phyloP scores from a whole-genome alignment of 1,140 invertebrate genomes.

The Heliconius nattereri region DNA sequence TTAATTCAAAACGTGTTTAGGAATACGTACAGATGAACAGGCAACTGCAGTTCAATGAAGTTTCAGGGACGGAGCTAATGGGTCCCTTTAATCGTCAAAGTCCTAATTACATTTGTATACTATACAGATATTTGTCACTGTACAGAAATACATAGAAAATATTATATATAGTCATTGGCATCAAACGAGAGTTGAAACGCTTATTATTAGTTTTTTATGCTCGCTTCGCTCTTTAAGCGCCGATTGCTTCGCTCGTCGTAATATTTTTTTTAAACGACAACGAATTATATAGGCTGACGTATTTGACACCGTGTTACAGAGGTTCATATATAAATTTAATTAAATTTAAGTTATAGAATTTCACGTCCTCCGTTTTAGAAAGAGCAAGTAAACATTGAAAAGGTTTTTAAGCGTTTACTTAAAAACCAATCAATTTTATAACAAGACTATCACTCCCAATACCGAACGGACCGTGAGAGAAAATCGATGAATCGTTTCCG shows the following conservation, averaged over 20 bases:
- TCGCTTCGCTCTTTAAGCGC: too few relatives aligned
- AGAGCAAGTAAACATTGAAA: background rate
- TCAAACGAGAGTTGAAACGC: too few relatives aligned
- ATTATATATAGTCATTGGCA: too few relatives aligned
- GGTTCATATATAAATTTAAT: too few relatives aligned
- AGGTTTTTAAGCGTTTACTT: background rate
- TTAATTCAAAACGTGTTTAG: background rate
- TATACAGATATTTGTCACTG: background rate
- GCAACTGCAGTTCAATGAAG: background rate
- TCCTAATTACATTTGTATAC: background rate
- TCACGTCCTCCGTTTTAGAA: background rate
- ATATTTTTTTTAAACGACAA: too few relatives aligned
- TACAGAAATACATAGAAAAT: too few relatives aligned
- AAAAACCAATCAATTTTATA: constrained; percentile 4
- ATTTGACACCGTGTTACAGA: too few relatives aligned
- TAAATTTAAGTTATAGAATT: too few relatives aligned
- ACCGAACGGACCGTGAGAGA: background rate
- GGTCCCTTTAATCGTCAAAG: background rate
- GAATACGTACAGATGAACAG: background rate
- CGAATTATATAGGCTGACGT: too few relatives aligned
- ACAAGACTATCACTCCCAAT: background rate
- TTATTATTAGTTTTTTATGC: too few relatives aligned
- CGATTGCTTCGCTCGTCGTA: too few relatives aligned
- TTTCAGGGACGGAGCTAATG: background rate
- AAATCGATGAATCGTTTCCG: constrained; percentile 14